Conservation (phyloP, 2,797 vertebrate species). For the Acanthornis magna region DNA sequence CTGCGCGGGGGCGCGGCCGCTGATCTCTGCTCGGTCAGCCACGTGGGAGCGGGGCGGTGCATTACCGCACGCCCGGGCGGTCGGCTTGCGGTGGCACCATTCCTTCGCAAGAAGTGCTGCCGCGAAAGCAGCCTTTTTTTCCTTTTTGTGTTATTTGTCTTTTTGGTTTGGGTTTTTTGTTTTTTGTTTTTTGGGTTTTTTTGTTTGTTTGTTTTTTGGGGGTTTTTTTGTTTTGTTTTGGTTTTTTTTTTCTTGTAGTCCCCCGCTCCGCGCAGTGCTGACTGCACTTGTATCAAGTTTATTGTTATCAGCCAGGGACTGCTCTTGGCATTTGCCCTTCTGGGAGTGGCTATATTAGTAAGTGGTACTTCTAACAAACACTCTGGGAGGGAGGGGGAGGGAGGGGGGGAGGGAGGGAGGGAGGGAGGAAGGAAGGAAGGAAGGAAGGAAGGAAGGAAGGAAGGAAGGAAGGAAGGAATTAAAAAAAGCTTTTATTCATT, state of each 20-base stretch:
- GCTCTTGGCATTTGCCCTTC: not conserved
- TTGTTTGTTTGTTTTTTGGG: not conserved
- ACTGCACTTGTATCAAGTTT: not conserved
- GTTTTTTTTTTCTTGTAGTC: too few relatives aligned
- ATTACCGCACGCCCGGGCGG: not conserved
- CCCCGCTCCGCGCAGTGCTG: accelerated
- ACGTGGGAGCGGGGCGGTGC: not conserved
- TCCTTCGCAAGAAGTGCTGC: not conserved
- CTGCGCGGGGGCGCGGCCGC: not conserved
- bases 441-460: too few relatives aligned
- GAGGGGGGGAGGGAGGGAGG: too few relatives aligned
- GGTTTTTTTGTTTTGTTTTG: not conserved
- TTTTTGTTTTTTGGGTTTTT: not conserved
- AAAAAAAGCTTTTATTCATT: not conserved
- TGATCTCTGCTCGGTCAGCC: not conserved
- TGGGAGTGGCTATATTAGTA: not conserved
- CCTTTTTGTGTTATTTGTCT: not conserved
- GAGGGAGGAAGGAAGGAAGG: too few relatives aligned
- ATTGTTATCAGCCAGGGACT: too few relatives aligned
- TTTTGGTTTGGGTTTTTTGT: not conserved
- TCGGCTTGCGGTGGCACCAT: not conserved
- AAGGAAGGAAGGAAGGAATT: accelerated
- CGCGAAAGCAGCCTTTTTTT: not conserved
- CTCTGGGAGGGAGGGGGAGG: not conserved
- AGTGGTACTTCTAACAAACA: not conserved